Evolutionary conservation across 2,797 vertebrate species (phyloP).

Genomic region (Buceros bicornis): DNA sequence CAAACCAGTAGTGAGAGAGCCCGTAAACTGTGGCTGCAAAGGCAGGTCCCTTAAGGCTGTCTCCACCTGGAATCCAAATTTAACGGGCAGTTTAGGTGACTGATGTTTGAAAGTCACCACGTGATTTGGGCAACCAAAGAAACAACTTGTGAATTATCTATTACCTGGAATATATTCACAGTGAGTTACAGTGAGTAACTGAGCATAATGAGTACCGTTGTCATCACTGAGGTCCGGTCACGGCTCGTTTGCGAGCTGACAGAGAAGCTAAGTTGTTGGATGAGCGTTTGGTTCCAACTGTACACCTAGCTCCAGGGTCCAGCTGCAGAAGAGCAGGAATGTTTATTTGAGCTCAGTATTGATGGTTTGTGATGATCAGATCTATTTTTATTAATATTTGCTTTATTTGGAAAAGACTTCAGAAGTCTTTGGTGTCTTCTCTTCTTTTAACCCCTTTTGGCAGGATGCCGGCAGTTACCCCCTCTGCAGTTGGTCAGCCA

Average conservation of each 20-base stretch:
- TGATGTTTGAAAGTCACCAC: background rate
- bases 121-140: background rate
- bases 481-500: background rate
- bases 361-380: background rate
- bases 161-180: background rate
- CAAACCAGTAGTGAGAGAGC: background rate
- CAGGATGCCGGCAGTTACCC: background rate
- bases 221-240: background rate
- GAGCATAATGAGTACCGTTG: background rate
- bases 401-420: background rate
- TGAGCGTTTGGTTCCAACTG: background rate
- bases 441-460: background rate
- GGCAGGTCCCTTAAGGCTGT: background rate
- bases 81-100: background rate
- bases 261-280: background rate
- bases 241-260: background rate
- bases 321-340: background rate
- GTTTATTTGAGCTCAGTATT: background rate
- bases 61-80: background rate
- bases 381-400: background rate
- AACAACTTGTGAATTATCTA: background rate
- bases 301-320: background rate
- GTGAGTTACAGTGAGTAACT: background rate
- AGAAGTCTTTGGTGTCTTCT: background rate
- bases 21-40: background rate